Conservation (phyloP, 2,888 invertebrate genomes). For the Synergus gifuensis region DNA sequence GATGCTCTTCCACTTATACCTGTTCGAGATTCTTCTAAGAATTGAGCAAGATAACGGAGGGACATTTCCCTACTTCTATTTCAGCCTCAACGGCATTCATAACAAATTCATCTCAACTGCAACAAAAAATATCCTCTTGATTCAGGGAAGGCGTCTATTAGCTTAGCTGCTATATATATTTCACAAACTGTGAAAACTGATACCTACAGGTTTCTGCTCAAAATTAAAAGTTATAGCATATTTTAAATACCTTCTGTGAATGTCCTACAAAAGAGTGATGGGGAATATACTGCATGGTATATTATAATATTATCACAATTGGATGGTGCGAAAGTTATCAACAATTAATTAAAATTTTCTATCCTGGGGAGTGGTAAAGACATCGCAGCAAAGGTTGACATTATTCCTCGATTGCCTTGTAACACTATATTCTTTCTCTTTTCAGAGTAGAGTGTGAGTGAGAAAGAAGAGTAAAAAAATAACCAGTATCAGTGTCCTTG, state of each 20-base stretch:
- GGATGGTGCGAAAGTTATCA: not conserved
- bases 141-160: not conserved
- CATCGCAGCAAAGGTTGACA: conserved; percentile 15
- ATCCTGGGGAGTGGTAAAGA: not conserved
- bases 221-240: not conserved
- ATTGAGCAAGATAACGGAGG: conserved; percentile 17
- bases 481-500: conserved; percentile 29
- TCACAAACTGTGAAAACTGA: conserved; percentile 5
- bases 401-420: conserved; percentile 18
- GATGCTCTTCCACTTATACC: conserved; percentile 17
- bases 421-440: conserved; percentile 18
- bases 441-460: not conserved
- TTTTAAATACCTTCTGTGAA: not conserved
- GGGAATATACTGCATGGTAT: not conserved
- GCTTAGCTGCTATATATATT: not conserved
- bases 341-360: conserved; percentile 8
- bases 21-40: conserved; percentile 34
- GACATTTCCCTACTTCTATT: conserved; percentile 18
- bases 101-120: not conserved
- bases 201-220: not conserved
- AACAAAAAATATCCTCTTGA: not conserved
- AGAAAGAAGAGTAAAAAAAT: conserved; percentile 7
- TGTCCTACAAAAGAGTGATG: not conserved
- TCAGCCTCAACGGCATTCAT: not conserved
- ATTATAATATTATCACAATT: not conserved